Evolutionary conservation across 2,113 vertebrate species (phyloP).

Genomic region (Pygoscelis antarcticus): DNA sequence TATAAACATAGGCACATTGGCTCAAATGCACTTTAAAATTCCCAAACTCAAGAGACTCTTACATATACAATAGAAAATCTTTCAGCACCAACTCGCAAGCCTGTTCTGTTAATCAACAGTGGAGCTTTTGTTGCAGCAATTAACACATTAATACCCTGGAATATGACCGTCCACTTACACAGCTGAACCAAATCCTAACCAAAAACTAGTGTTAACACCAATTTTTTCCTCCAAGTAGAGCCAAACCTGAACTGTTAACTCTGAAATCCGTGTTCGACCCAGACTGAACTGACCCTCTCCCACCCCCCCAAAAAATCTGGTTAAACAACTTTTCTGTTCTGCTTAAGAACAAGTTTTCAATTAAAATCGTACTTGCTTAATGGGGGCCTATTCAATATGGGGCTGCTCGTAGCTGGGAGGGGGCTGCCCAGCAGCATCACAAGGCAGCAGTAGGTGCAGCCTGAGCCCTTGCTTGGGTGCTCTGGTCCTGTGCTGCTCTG

Average conservation of each 20-base stretch:
- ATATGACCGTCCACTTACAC: neutral
- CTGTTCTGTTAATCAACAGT: neutral
- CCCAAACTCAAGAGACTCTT: neutral
- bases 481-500: neutral
- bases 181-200: neutral
- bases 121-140: constrained; percentile 11
- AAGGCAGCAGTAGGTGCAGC: neutral
- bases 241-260: neutral
- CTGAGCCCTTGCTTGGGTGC: neutral
- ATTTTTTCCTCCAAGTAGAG: neutral
- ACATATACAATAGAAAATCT: neutral
- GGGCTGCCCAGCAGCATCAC: neutral
- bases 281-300: neutral
- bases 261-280: neutral
- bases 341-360: neutral
- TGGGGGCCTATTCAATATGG: neutral
- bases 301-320: neutral
- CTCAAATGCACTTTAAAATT: neutral
- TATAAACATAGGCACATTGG: neutral
- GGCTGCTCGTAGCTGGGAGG: too few species aligned
- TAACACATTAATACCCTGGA: neutral
- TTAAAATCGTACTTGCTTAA: neutral
- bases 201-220: neutral
- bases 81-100: neutral
- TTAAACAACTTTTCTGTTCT: neutral